These are phyloP conservation scores for Ceratina australensis DNA, from an alignment of 1,140 invertebrate genomes.

Conservation along the genomic window DNA sequence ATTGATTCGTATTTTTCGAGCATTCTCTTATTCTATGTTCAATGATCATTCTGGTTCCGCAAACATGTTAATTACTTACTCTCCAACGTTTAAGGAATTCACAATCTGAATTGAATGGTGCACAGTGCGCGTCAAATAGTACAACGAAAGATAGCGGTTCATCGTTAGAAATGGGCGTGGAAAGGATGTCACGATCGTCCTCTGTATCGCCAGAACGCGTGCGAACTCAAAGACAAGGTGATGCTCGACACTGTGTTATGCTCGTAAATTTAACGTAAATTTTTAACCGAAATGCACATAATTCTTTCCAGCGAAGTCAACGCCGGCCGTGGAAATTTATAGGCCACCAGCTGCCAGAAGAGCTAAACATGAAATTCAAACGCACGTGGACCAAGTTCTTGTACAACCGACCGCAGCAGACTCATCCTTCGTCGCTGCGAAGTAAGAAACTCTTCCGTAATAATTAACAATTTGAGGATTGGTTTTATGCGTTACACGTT, in stretches of 20 bases:
- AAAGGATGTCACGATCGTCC: constrained; percentile 63
- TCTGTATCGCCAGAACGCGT: constrained; percentile 68
- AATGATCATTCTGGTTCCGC: too few relatives aligned
- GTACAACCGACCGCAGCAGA: constrained; percentile 1
- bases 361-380: constrained; percentile 42
- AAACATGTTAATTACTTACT: neutral
- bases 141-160: constrained; percentile 14
- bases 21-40: too few relatives aligned
- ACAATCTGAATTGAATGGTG: constrained; percentile 72
- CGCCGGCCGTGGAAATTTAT: constrained; percentile 74
- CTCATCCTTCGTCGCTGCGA: constrained; percentile 23
- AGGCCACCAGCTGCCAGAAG: constrained; percentile 75
- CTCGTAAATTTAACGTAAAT: neutral
- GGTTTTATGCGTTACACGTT: neutral
- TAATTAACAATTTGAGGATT: neutral
- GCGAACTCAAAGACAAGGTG: constrained; percentile 70
- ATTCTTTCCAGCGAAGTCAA: constrained; percentile 68
- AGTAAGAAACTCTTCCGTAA: constrained; percentile 27
- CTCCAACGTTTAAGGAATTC: constrained; percentile 54
- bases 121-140: constrained; percentile 41
- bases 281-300: neutral
- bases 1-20: too few relatives aligned
- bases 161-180: constrained; percentile 68
- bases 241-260: neutral
- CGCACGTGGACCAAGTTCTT: constrained; percentile 29